A percentile compares a stretch with the other conserved stretches of the same genome.
These are phyloP conservation scores for Coelopa frigida DNA, from an alignment of 1,140 invertebrate genomes.

Conservation along the genomic window DNA sequence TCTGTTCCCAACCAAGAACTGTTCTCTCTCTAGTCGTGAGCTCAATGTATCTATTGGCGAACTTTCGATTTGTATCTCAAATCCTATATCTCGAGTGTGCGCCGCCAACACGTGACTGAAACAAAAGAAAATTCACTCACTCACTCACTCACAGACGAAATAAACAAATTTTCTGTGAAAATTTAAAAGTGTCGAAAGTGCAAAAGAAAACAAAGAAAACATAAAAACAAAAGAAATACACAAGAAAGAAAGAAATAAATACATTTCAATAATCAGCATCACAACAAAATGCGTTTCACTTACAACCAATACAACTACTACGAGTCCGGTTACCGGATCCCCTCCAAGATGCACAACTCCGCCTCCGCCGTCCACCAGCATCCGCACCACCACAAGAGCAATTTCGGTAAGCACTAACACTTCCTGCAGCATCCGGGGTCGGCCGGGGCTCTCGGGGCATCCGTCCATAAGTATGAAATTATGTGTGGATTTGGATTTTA, in stretches of 20 bases:
- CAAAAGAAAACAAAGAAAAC: neutral
- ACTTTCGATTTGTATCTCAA: no score
- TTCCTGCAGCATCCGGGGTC: neutral
- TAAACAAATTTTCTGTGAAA: neutral
- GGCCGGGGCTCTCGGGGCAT: no score
- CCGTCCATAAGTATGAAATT: no score
- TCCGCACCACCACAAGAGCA: conserved; percentile 39
- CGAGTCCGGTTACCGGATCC: conserved; percentile 42
- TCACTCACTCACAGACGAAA: neutral
- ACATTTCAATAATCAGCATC: neutral
- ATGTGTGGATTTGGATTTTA: no score
- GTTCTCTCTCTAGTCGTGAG: no score
- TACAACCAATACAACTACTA: conserved; percentile 44
- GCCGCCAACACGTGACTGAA: no score
- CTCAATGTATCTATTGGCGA: no score
- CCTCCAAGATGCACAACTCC: conserved; percentile 41
- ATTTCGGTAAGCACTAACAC: conserved; percentile 31
- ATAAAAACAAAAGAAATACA: neutral
- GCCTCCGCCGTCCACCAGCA: conserved; percentile 20
- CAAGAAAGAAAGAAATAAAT: neutral
- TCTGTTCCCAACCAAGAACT: no score
- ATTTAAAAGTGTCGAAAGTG: neutral
- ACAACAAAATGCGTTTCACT: conserved; percentile 36
- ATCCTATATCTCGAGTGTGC: no score
- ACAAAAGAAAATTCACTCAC: neutral